Conservation (phyloP, 2,797 vertebrate genomes). For the Malacoraja senta region DNA sequence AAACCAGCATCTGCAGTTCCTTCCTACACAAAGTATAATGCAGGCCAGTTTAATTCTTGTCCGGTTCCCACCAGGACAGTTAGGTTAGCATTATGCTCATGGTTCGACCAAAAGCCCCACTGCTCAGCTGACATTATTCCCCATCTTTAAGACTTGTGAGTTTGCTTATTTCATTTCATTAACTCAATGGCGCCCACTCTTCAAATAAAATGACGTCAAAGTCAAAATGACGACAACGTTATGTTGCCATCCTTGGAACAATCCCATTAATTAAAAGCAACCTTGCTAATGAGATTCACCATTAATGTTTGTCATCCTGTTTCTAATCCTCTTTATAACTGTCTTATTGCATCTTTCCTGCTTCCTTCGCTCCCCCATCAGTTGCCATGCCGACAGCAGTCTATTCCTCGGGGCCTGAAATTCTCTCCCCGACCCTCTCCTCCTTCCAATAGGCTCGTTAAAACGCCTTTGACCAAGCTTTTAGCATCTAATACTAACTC, state of each 20-base stretch:
- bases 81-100: background rate
- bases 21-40: no score
- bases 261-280: background rate
- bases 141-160: background rate
- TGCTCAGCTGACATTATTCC: background rate
- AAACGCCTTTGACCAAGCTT: background rate
- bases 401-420: no score
- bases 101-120: background rate
- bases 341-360: background rate
- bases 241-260: background rate
- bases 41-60: no score
- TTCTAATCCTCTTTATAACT: background rate
- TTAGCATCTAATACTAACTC: background rate
- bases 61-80: background rate
- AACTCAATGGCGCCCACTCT: background rate
- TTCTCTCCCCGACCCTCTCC: background rate
- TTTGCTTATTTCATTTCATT: background rate
- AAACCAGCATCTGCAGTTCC: no score
- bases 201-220: background rate
- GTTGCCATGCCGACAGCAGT: background rate
- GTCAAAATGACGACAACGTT: background rate
- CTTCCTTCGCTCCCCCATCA: background rate
- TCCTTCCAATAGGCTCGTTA: background rate
- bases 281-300: background rate
- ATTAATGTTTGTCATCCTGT: background rate